Percentiles rank a stretch among this genome's conserved stretches.
phyloP scores from a whole-genome alignment of 2,113 vertebrate genomes.

The Cacatua alba region DNA sequence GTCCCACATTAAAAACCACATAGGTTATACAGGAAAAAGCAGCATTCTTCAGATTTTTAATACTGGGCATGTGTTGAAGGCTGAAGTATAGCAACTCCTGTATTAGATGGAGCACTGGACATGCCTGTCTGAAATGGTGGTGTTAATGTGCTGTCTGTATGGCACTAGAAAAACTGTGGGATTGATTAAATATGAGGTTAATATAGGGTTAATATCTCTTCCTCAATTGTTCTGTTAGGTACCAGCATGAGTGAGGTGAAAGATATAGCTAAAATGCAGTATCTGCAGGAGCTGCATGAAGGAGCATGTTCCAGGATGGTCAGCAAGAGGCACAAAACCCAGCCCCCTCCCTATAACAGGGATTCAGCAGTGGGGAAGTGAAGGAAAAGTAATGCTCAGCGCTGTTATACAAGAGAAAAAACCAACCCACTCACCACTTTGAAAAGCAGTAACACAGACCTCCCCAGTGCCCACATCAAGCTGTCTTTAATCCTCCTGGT shows the following conservation, averaged over 20 bases:
- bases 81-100: not conserved
- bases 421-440: not conserved
- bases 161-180: not conserved
- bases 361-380: not conserved
- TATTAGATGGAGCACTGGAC: not conserved
- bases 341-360: not conserved
- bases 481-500: not conserved
- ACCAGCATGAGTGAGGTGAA: not conserved
- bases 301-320: accelerated
- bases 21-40: not conserved
- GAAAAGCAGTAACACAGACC: not conserved
- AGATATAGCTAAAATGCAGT: not conserved
- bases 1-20: accelerated
- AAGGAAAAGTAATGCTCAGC: not conserved
- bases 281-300: not conserved
- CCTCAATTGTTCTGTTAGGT: not conserved
- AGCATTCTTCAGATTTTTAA: not conserved
- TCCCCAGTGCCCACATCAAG: accelerated
- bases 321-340: not conserved
- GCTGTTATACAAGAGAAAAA: not conserved
- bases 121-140: not conserved
- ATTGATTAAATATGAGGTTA: not conserved
- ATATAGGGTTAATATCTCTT: not conserved
- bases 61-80: not conserved
- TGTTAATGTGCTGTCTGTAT: not conserved